Base-by-base conservation (phyloP, 2,797 vertebrate genomes). In the Ibycter americanus region DNA sequence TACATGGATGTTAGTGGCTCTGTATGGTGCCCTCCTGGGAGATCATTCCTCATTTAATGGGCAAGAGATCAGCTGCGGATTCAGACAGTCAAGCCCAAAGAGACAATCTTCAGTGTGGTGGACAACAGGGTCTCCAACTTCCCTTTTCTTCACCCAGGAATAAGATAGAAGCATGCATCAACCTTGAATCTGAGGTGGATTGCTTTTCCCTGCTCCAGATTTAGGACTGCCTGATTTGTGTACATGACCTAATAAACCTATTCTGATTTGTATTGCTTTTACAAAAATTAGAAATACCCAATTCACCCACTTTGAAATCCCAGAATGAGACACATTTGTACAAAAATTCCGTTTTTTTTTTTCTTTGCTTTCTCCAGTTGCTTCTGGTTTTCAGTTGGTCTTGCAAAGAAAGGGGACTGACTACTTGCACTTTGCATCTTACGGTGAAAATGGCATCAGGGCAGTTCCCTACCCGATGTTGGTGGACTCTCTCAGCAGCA, bases 121-220 rank as follows among this genome's bases (percentile, higher is more conserved):
- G 31, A 22, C 21, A 47, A 38, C 3, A 70, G 21, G 9, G 1
- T 78, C 16, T 79, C 44, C 32, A 18, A 9, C 32, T 68, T 78
- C 21, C 23, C 34, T 61, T 46, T 65, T 81, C 65, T 61, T 71
- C 36, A 46, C 4, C 9, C 19, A 58, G 38, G 15, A 87, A 46
- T 40, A 68, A 82, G n/a, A 49, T 13, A 29, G 0, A 72, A 55
- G 8, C 0, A 1, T 26, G 6, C n/a, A 8, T 67, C 58, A 63
- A 15, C 16, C 11, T 34, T 40, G 17, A 2, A 70, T 71, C 27
- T 63, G 14, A 26, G 17, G 25, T 1, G 0, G 31, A 78, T 58
- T 71, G 6, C 0, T 61, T 96, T 88, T 27, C 20, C 12, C 21
- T 31, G 11, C 32, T 56, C 23, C 52, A 83, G 49, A 11, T 74